Percentiles rank a stretch among this genome's conserved stretches.
Evolutionary conservation across 1,140 invertebrate genomes (phyloP).

Genomic region (Conopomorpha cramerella): DNA sequence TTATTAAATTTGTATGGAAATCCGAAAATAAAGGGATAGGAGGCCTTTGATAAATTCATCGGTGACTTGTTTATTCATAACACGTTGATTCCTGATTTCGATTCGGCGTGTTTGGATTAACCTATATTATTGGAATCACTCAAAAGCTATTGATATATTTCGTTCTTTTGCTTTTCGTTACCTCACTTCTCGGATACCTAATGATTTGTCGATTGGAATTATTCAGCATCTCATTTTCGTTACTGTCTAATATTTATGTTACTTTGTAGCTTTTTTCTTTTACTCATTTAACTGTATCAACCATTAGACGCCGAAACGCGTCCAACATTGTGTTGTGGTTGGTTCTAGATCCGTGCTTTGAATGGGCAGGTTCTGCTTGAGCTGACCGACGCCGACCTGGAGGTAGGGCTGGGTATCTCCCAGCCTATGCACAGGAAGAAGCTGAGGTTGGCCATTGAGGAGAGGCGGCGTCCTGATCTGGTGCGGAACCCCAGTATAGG

Average conservation of each 20-base stretch:
- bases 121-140: too few species aligned
- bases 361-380: conserved; percentile 83
- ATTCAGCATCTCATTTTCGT: too few species aligned
- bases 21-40: conserved; percentile 13
- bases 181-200: too few species aligned
- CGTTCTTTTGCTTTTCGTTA: too few species aligned
- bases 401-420: conserved; percentile 82
- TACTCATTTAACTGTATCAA: too few species aligned
- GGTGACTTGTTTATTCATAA: conserved; percentile 20
- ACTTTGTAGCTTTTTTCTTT: too few species aligned
- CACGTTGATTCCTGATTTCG: conserved; percentile 17
- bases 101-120: too few species aligned
- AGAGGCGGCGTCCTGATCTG: conserved; percentile 81
- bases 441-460: conserved; percentile 90
- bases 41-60: conserved; percentile 20
- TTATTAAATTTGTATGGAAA: conserved; percentile 28
- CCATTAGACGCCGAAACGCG: conserved; percentile 45
- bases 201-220: too few species aligned
- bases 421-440: conserved; percentile 94
- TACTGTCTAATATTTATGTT: too few species aligned
- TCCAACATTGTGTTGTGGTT: conserved; percentile 60
- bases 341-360: conserved; percentile 67
- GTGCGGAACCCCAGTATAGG: conserved; percentile 86
- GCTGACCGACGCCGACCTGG: conserved; percentile 85
- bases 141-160: conserved; percentile 1